A percentile compares a stretch with the other conserved stretches of the same genome.
phyloP scores from a whole-genome alignment of 2,888 invertebrate species.

The Troides helena region DNA sequence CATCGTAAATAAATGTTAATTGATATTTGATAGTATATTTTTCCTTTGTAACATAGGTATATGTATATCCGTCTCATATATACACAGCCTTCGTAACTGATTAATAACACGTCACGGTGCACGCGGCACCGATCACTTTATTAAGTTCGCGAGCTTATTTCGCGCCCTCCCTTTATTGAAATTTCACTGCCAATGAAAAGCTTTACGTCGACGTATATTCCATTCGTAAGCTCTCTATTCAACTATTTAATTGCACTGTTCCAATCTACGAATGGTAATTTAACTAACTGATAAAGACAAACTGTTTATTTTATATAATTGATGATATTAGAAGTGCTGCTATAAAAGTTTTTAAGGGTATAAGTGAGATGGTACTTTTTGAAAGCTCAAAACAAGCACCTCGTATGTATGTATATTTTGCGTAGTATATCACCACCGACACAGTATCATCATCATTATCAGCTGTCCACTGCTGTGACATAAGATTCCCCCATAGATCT shows the following conservation, averaged over 20 bases:
- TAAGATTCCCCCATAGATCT: no score
- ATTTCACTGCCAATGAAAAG: conserved; percentile 4
- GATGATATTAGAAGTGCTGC: no score
- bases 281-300: no score
- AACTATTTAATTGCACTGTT: not conserved
- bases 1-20: no score
- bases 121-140: conserved; percentile 2
- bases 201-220: not conserved
- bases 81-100: not conserved
- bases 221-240: not conserved
- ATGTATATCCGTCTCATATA: not conserved
- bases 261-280: not conserved
- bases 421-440: no score
- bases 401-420: no score
- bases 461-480: no score
- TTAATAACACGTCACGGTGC: conserved; percentile 2
- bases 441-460: no score
- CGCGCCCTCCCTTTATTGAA: conserved; percentile 1
- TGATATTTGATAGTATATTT: not conserved
- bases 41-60: not conserved
- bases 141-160: conserved; percentile 2
- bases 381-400: no score
- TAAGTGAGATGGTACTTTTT: no score
- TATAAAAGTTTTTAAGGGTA: no score
- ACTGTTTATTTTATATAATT: no score